Evolutionary conservation across 1,140 invertebrate species (phyloP).

Genomic region (Drosophila nannoptera): DNA sequence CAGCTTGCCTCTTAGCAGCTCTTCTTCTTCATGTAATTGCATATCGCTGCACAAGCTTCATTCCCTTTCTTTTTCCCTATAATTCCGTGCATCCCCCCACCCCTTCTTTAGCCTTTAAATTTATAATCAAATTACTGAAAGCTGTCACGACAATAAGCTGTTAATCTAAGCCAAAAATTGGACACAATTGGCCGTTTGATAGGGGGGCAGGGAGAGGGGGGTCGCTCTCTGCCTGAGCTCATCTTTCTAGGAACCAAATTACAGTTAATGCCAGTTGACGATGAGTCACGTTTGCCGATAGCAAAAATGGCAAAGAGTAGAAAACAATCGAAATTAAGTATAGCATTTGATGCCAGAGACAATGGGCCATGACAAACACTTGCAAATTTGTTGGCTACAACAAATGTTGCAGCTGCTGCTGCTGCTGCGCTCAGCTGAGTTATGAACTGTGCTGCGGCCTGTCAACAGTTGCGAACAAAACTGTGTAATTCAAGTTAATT

Average conservation of each 20-base stretch:
- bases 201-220: not conserved
- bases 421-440: slow-evolving; percentile 43
- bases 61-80: too few relatives aligned
- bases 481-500: slow-evolving; percentile 70
- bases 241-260: slow-evolving; percentile 43
- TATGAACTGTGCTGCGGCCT: slow-evolving; percentile 40
- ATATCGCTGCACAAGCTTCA: too few relatives aligned
- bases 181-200: slow-evolving; percentile 37
- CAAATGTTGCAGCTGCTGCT: not conserved
- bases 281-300: slow-evolving; percentile 25
- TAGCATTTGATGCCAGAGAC: slow-evolving; percentile 23
- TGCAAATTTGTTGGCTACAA: not conserved
- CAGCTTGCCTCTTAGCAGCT: too few relatives aligned
- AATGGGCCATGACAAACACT: slow-evolving; percentile 40
- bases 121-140: not conserved
- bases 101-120: too few relatives aligned
- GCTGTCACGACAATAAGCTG: slow-evolving; percentile 36
- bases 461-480: slow-evolving; percentile 59
- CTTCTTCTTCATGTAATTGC: too few relatives aligned
- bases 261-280: slow-evolving; percentile 14
- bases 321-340: slow-evolving; percentile 25
- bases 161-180: slow-evolving; percentile 21
- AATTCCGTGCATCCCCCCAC: too few relatives aligned
- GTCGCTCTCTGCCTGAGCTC: slow-evolving; percentile 24
- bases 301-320: not conserved